Evolutionary conservation across 2,113 vertebrate genomes (phyloP), one percentile per base, ranked within the genome.

Genomic region (Corythaixoides concolor): DNA sequence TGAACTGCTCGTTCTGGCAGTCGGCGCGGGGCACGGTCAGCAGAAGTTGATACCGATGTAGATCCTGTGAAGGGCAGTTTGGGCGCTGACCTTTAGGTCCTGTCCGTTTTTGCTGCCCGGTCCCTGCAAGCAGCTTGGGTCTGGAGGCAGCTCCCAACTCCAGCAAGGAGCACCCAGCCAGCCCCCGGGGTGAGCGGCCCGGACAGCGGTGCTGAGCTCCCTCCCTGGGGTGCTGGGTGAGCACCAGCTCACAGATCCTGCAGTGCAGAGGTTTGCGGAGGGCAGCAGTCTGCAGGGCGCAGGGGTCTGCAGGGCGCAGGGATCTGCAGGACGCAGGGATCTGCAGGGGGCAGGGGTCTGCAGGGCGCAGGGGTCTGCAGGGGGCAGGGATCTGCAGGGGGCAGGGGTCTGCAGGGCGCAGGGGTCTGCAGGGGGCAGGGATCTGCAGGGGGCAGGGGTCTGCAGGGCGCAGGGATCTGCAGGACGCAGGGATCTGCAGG

Each of bases 91-190:
- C 79, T 95, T 88, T 66, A 53, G 53, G 45, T 77, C 35, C 35
- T 64, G 62, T 43, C 15, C 1, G 0, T 73, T 93, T 56, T 50
- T 82, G 70, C 78, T 85, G 72, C 80, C 33, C 2, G 12, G 59
- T 73, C 67, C 33, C 73, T 66, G 63, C 0, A 0, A 75, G 60
- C 66, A 85, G 69, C 69, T 75, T 6, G 0, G 2, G 5, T 64
- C 82, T 73, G 70, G 47, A 85, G 39, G 32, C 78, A 78, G 66
- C 35, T 88, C 67, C 50, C 1, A 11, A 5, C 23, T 45, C 6
- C 2, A 56, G 20, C n/a, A 37, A 30, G 72, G 53, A 88, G 43
- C 55, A 67, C 27, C 15, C 52, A 85, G 62, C 37, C 85, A 53
- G 62, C 33, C 19, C n/a, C 49, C 1, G 2, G 27, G 32, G 41